Conservation (phyloP, 2,888 invertebrate genomes). For the Rotaria socialis region DNA sequence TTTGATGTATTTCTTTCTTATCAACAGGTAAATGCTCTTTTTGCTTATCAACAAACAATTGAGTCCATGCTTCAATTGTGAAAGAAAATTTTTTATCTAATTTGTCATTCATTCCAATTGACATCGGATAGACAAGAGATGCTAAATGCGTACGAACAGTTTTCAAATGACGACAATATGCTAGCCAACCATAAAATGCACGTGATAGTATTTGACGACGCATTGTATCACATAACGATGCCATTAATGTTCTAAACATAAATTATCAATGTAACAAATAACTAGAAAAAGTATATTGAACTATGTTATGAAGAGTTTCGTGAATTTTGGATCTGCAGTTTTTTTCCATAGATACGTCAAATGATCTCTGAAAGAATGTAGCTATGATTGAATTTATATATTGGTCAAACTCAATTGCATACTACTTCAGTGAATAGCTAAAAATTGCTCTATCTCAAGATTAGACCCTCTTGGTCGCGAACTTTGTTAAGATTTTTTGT, state of each 20-base stretch:
- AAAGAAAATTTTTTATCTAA: not conserved
- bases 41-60: not conserved
- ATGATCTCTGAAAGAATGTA: no score
- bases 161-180: conserved; percentile 85
- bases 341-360: no score
- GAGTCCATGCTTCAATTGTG: not conserved
- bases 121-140: conserved; percentile 70
- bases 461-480: no score
- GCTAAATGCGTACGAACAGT: conserved; percentile 86
- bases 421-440: no score
- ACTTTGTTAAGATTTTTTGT: no score
- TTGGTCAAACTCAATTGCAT: no score
- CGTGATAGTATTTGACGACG: conserved; percentile 85
- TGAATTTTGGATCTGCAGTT: no score
- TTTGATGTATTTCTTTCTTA: not conserved
- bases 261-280: no score
- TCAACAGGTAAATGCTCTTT: not conserved
- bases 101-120: conserved; percentile 34
- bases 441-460: no score
- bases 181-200: conserved; percentile 89
- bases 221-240: conserved; percentile 87
- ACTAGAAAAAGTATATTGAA: no score
- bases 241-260: conserved; percentile 62
- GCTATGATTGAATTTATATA: no score
- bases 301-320: no score